phyloP scores from a whole-genome alignment of 2,797 vertebrate species.

The Sparus aurata region DNA sequence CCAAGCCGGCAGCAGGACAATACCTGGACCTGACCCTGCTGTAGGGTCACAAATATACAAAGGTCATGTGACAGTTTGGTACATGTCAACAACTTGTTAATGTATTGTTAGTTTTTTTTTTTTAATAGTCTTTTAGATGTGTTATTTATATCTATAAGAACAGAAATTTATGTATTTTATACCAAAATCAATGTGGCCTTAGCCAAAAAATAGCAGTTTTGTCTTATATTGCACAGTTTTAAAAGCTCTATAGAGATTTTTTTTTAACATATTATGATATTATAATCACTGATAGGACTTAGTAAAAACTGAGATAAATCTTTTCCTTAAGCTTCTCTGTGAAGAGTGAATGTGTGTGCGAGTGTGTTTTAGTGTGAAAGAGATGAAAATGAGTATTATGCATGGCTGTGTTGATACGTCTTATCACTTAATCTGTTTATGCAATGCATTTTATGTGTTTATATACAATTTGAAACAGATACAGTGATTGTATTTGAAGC shows the following conservation, averaged over 20 bases:
- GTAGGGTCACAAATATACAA: constrained; percentile 70
- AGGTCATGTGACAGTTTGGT: constrained; percentile 61
- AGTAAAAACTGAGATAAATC: constrained; percentile 63
- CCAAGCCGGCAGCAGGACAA: constrained; percentile 77
- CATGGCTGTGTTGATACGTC: constrained; percentile 58
- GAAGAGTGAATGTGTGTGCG: constrained; percentile 70
- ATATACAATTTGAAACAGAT: constrained; percentile 72
- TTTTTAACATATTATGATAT: constrained; percentile 64
- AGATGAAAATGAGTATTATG: constrained; percentile 70
- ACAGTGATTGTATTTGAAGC: constrained; percentile 77
- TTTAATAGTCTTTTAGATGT: constrained; percentile 77
- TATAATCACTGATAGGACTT: constrained; percentile 65
- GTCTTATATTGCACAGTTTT: constrained; percentile 87
- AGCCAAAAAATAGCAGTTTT: constrained; percentile 82
- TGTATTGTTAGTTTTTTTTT: constrained; percentile 69
- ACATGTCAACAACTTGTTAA: constrained; percentile 63
- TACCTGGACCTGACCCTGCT: constrained; percentile 82
- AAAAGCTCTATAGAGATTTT: constrained; percentile 82
- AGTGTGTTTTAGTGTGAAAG: constrained; percentile 52
- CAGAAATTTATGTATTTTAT: constrained; percentile 86
- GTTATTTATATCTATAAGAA: constrained; percentile 86
- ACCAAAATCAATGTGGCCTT: constrained; percentile 80
- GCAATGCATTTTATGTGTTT: constrained; percentile 72
- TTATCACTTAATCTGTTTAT: constrained; percentile 70
- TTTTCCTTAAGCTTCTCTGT: constrained; percentile 69